A percentile compares a stretch with the other conserved stretches of the same genome.
These are phyloP conservation scores for Pantherophis guttatus DNA, from an alignment of 2,113 vertebrate species.

Conservation along the genomic window DNA sequence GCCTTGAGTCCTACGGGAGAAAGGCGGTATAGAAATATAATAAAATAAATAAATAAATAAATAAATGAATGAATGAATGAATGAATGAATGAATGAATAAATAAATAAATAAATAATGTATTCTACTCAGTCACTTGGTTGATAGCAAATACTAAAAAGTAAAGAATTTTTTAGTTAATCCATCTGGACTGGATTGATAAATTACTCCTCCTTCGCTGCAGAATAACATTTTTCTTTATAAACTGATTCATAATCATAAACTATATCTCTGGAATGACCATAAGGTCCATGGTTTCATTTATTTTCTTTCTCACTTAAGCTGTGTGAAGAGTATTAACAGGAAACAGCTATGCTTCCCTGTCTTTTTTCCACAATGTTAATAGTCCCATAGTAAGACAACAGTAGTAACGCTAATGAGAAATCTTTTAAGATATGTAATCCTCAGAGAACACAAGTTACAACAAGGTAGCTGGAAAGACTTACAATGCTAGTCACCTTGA, in stretches of 20 bases:
- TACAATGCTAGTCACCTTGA: slow-evolving; percentile 15
- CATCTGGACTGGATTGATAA: slow-evolving; percentile 33
- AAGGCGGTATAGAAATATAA: too few species aligned
- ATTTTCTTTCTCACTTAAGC: fast-evolving
- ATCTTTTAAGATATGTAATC: background rate
- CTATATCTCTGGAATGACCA: background rate
- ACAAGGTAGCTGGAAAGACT: background rate
- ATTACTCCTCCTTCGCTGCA: background rate
- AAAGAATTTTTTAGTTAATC: slow-evolving; percentile 25
- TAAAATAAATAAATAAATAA: too few species aligned
- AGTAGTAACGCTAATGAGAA: background rate
- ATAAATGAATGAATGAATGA: too few species aligned
- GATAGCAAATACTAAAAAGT: slow-evolving; percentile 25
- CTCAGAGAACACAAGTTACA: background rate
- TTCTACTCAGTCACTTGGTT: slow-evolving; percentile 26
- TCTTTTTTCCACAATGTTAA: background rate
- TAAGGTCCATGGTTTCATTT: slow-evolving; percentile 21
- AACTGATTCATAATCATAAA: slow-evolving; percentile 25
- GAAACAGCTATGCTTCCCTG: background rate
- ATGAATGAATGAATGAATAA: too few species aligned
- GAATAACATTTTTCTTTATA: background rate
- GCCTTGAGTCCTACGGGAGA: too few species aligned
- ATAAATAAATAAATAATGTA: background rate
- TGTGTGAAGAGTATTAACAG: slow-evolving; percentile 21
- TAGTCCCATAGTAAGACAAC: background rate